Evolutionary conservation across 2,113 vertebrate genomes (phyloP).

Genomic region (Erpornis zantholeuca): DNA sequence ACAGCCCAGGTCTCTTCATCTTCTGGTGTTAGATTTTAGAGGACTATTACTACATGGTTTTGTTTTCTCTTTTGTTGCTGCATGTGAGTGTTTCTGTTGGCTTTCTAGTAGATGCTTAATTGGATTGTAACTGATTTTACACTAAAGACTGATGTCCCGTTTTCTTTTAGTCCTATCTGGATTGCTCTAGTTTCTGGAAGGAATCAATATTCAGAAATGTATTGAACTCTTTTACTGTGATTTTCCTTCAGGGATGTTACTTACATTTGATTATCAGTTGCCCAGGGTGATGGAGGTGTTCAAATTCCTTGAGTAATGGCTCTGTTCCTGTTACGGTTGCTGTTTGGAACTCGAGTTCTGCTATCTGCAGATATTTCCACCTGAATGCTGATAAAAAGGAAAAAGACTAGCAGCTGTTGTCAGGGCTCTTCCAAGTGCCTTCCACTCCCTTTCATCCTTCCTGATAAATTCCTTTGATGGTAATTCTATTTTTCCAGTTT

Average conservation of each 20-base stretch:
- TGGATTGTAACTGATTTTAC: slow-evolving; percentile 51
- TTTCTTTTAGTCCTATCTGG: not conserved
- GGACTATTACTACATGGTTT: not conserved
- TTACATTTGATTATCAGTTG: slow-evolving; percentile 2
- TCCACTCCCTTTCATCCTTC: slow-evolving; percentile 46
- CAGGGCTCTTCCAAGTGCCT: not conserved
- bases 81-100: not conserved
- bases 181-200: slow-evolving; percentile 26
- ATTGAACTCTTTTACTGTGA: not conserved
- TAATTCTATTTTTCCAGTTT: slow-evolving; percentile 65
- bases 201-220: slow-evolving; percentile 36
- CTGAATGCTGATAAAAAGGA: not conserved
- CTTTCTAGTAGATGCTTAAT: slow-evolving; percentile 20
- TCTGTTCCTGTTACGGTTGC: not conserved
- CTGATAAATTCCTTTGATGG: slow-evolving; percentile 58
- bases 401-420: not conserved
- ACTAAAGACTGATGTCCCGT: slow-evolving; percentile 1
- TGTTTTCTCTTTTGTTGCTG: slow-evolving; percentile 14
- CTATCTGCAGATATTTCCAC: not conserved
- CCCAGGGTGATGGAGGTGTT: not conserved
- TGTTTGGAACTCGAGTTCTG: not conserved
- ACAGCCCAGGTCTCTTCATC: slow-evolving; percentile 7
- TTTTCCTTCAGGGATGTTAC: not conserved
- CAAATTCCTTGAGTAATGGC: not conserved
- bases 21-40: not conserved